Conservation (phyloP, 2,888 invertebrate genomes). For the Sarcophaga rosellei region DNA sequence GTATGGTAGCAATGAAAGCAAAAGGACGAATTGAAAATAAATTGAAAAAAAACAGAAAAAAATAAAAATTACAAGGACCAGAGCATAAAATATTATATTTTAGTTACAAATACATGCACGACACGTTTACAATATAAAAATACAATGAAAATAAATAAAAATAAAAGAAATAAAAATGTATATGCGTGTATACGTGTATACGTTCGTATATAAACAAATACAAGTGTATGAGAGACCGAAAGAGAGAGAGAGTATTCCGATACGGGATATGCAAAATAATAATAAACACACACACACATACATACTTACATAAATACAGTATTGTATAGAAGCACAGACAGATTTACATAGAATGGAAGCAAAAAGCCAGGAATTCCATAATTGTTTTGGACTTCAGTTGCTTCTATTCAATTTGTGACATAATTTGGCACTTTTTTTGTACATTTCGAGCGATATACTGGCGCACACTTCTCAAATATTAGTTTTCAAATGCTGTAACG, state of each 20-base stretch:
- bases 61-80: conserved; percentile 20
- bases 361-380: background rate
- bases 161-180: background rate
- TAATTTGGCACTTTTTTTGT: too few relatives aligned
- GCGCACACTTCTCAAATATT: too few relatives aligned
- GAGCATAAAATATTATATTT: conserved; percentile 55
- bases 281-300: conserved; percentile 20
- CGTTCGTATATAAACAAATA: conserved; percentile 27
- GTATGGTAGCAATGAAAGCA: conserved; percentile 54
- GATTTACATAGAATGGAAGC: background rate
- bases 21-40: conserved; percentile 48
- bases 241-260: conserved; percentile 49
- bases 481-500: too few relatives aligned
- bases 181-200: conserved; percentile 4
- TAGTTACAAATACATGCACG: conserved; percentile 23
- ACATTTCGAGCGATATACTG: too few relatives aligned
- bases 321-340: background rate
- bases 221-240: background rate
- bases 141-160: conserved; percentile 9
- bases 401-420: too few relatives aligned
- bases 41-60: conserved; percentile 17
- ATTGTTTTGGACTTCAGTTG: too few relatives aligned
- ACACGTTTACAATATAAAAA: too few relatives aligned
- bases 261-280: conserved; percentile 64
- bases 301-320: background rate